A percentile compares a stretch with the other conserved stretches of the same genome.
These are phyloP conservation scores for Trachelus troglodyta DNA, from an alignment of 2,888 invertebrate species.

Conservation along the genomic window DNA sequence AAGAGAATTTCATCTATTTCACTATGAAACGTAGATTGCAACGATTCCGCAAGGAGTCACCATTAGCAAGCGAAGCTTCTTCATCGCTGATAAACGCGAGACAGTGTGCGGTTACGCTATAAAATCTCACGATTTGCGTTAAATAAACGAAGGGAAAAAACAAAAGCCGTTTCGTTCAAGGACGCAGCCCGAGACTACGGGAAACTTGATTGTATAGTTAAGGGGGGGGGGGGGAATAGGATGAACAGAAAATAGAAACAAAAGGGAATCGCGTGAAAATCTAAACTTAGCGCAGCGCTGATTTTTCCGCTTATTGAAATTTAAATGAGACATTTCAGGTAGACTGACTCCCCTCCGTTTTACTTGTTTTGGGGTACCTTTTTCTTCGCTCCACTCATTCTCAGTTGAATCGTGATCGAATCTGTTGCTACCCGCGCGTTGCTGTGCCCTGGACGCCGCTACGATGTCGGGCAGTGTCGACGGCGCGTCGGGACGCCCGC, in stretches of 20 bases:
- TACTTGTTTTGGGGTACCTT: constrained; percentile 25
- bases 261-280: background rate
- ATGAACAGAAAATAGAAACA: background rate
- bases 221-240: background rate
- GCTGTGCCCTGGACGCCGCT: constrained; percentile 28
- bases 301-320: background rate
- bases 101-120: background rate
- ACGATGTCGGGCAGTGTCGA: constrained; percentile 13
- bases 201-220: background rate
- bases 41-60: background rate
- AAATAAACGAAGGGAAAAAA: background rate
- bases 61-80: background rate
- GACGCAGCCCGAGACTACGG: background rate
- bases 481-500: constrained; percentile 40
- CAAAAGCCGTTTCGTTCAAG: background rate
- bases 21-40: background rate
- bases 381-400: constrained; percentile 42
- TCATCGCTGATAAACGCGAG: background rate
- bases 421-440: constrained; percentile 58
- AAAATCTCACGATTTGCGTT: background rate
- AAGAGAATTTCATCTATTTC: background rate
- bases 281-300: background rate
- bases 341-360: background rate
- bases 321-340: background rate
- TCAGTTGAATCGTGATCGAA: constrained; percentile 52